These are phyloP conservation scores for Odocoileus hemionus DNA, from an alignment of 2,113 vertebrate species.

Conservation along the genomic window DNA sequence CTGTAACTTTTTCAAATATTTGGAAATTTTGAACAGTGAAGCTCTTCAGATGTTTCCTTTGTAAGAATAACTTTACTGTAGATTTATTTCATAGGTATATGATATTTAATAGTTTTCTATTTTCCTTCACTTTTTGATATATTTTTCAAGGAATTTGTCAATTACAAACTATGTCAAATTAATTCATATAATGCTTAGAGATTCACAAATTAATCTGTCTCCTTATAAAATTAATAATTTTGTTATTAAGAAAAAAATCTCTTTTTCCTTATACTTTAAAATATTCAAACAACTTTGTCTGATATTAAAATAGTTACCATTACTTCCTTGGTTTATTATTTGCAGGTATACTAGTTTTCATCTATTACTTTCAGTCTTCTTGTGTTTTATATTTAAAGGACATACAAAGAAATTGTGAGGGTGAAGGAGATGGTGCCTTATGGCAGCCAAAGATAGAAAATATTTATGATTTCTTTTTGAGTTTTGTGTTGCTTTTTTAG, in stretches of 20 bases:
- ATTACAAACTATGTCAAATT: neutral
- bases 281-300: neutral
- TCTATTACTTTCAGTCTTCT: neutral
- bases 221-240: neutral
- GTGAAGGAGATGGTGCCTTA: neutral
- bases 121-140: neutral
- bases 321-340: neutral
- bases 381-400: neutral
- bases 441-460: neutral
- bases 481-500: neutral
- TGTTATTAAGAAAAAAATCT: neutral
- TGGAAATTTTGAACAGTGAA: neutral
- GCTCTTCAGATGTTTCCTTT: neutral
- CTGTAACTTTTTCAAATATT: neutral
- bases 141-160: neutral
- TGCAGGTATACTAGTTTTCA: neutral
- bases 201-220: neutral
- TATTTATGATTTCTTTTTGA: neutral
- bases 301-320: neutral
- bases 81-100: neutral
- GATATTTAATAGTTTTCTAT: neutral
- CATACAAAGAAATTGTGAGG: neutral
- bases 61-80: neutral
- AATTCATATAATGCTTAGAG: neutral
- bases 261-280: neutral